Base-by-base conservation (phyloP, 2,797 vertebrate genomes). In the Platalea minor region DNA sequence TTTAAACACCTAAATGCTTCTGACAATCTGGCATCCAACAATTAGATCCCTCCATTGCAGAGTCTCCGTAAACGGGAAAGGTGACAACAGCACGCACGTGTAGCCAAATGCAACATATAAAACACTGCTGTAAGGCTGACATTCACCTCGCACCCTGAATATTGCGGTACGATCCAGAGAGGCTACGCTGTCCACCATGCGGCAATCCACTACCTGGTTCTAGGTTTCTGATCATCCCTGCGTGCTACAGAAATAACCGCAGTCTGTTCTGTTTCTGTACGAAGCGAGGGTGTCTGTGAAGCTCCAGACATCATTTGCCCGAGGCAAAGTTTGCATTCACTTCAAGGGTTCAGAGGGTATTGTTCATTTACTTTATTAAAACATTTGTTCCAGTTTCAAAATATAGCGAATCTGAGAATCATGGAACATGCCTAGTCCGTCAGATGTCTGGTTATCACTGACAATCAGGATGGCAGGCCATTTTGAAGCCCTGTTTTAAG, bases 301-400 rank as follows among this genome's bases (percentile, higher is more conserved):
- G 56, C 54, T 95, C 85, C 53, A 96, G 68, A 91, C 89, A 41
- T 70, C 93, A 88, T 75, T 60, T 96, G 92, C 93, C 69, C 53
- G 51, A 93, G 82, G 94, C 83, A 89, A 88, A 96, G 95, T 85
- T 48, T 92, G 74, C 94, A 84, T 91, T 92, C 85, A n/a, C 48
- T 96, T 91, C 72, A 45, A 70, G 19, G 69, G 72, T 87, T 96
- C 85, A 87, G 83, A 91, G 76, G 79, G 56, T 60, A 92, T 69
- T 94, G 69, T 88, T 92, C 9, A 82, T 81, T 91, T 95, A 81
- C 82, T 94, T 91, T 81, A 92, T 85, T 92, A 92, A 88, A 96
- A 80, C 35, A 63, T 86, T 95, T 86, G 43, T 82, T 94, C 81
- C 91, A 85, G 50, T 95, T 88, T 84, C 87, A 96, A 96, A 92